phyloP scores from a whole-genome alignment of 2,888 invertebrate species.

The Tricholauxania praeusta region DNA sequence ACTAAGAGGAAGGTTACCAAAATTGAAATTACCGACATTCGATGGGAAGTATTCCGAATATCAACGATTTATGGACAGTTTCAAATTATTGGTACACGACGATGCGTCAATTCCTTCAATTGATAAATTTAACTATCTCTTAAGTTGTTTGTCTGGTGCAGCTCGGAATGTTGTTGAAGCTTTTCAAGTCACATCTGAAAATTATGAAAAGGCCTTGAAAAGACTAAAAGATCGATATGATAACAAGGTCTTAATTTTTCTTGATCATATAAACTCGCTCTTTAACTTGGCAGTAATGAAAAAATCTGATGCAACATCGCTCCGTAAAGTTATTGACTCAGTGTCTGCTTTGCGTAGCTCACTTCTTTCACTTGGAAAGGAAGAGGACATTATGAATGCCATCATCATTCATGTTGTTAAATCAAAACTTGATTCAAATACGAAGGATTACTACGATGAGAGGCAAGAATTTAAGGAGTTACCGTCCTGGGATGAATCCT shows the following conservation, averaged over 20 bases:
- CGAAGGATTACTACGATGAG: no score
- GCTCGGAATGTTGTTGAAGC: conserved; percentile 10
- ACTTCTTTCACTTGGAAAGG: conserved; percentile 5
- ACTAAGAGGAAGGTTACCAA: not conserved
- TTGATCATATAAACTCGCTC: not conserved
- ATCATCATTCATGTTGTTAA: not conserved
- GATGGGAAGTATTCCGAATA: conserved; percentile 5
- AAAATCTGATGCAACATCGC: conserved; percentile 2
- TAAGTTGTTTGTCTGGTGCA: conserved; percentile 2
- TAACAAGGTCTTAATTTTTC: not conserved
- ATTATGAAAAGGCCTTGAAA: conserved; percentile 3
- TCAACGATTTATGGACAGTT: not conserved
- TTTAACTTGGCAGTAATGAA: conserved; percentile 5
- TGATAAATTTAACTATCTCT: not conserved
- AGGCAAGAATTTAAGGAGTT: conserved; percentile 1
- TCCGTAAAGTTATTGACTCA: not conserved
- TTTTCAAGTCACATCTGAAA: conserved; percentile 5
- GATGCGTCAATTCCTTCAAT: not conserved
- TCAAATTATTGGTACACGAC: not conserved
- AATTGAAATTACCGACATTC: conserved; percentile 3
- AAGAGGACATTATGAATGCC: not conserved
- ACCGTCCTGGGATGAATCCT: conserved; percentile 16
- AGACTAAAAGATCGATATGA: conserved; percentile 1
- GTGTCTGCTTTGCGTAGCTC: conserved; percentile 13
- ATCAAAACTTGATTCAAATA: conserved; percentile 3